Percentiles rank a stretch among this genome's conserved stretches.
phyloP scores from a whole-genome alignment of 2,888 invertebrate genomes.

The Lasiommata megera region DNA sequence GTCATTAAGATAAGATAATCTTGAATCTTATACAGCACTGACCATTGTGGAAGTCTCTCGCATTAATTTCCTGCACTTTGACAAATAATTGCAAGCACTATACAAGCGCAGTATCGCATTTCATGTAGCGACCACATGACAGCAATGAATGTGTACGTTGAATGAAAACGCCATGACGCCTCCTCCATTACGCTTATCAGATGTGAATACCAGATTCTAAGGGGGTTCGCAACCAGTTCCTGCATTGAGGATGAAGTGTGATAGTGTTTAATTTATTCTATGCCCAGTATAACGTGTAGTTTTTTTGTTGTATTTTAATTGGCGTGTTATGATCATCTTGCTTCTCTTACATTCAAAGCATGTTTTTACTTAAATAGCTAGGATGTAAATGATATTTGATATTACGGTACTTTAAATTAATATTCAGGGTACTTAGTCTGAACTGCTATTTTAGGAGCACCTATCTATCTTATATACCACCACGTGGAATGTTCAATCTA shows the following conservation, averaged over 20 bases:
- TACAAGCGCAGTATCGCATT: conserved; percentile 21
- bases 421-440: too few relatives aligned
- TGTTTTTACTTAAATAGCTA: too few relatives aligned
- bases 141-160: conserved; percentile 26
- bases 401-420: too few relatives aligned
- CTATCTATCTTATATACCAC: too few relatives aligned
- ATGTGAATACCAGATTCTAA: conserved; percentile 16
- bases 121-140: conserved; percentile 20
- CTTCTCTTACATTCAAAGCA: too few relatives aligned
- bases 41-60: conserved; percentile 5
- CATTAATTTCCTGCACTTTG: conserved; percentile 11
- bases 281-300: not conserved
- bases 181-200: conserved; percentile 25
- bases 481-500: too few relatives aligned
- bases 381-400: too few relatives aligned
- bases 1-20: conserved; percentile 3
- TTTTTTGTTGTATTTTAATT: not conserved
- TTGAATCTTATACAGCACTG: not conserved
- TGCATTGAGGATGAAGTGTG: conserved; percentile 14
- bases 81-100: conserved; percentile 16
- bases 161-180: conserved; percentile 23
- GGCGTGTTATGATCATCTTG: not conserved
- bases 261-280: conserved; percentile 10
- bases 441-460: too few relatives aligned
- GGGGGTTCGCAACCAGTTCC: conserved; percentile 20